A percentile compares a stretch with the other conserved stretches of the same genome.
Evolutionary conservation across 2,888 invertebrate species (phyloP).

Genomic region (Drosophila koepferae): DNA sequence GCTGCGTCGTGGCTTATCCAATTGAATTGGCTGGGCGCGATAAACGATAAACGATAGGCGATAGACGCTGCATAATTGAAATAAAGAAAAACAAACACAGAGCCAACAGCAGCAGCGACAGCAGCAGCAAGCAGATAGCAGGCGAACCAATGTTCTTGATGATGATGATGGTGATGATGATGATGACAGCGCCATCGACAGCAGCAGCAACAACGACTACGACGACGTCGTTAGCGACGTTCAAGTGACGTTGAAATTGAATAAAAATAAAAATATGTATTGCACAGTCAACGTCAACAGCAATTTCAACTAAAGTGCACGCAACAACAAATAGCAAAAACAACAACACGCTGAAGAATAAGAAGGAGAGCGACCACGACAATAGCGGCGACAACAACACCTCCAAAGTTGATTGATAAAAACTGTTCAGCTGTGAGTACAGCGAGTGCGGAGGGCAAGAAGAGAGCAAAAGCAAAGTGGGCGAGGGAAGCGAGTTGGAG

Average conservation of each 20-base stretch:
- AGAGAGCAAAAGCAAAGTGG: constrained; percentile 24
- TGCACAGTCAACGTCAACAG: constrained; percentile 71
- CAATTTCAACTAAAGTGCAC: constrained; percentile 79
- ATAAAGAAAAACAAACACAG: constrained; percentile 31
- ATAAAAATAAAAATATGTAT: constrained; percentile 66
- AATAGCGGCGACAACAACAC: constrained; percentile 64
- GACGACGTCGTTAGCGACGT: constrained; percentile 51
- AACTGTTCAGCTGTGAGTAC: constrained; percentile 63
- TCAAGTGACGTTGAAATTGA: constrained; percentile 73
- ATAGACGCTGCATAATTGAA: constrained; percentile 71
- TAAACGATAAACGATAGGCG: constrained; percentile 52
- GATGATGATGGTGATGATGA: constrained; percentile 22
- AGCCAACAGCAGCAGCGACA: not conserved
- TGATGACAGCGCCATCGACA: constrained; percentile 19
- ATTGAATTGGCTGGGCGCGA: constrained; percentile 50
- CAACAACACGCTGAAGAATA: constrained; percentile 18
- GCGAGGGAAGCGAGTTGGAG: not conserved
- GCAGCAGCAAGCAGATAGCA: constrained; percentile 4
- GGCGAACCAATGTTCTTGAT: constrained; percentile 18
- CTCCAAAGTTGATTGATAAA: constrained; percentile 79
- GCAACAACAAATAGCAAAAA: constrained; percentile 65
- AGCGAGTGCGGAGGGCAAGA: constrained; percentile 54
- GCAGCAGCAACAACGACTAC: constrained; percentile 17
- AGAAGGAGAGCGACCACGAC: constrained; percentile 49
- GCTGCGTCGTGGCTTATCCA: constrained; percentile 71